Evolutionary conservation across 2,113 vertebrate genomes (phyloP), one percentile per base, ranked within the genome.

Genomic region (Melospiza georgiana): DNA sequence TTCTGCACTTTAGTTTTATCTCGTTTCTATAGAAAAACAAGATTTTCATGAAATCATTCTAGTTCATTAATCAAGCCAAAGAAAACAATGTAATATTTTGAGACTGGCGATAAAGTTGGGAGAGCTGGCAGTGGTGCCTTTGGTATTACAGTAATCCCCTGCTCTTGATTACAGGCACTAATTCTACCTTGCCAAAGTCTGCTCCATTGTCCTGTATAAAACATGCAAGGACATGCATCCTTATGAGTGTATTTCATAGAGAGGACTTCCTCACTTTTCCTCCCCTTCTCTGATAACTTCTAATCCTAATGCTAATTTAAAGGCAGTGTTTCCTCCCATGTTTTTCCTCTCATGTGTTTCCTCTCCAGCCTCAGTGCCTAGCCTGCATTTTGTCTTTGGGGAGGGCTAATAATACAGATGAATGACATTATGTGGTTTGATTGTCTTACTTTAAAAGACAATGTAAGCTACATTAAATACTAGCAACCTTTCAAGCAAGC

Each of bases 361-460:
- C 62, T 89, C 48, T 57, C 66, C 79, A 94, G 52, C 48, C 52
- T 65, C 78, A 7, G 27, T 17, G 49, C 80, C 71, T 80, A 63
- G 76, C 48, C 58, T 51, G 41, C 61, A 46, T 65, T 86, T 94
- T 84, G 46, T 93, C 95, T 93, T 91, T 75, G n/a, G 88, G 58
- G 73, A 82, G 76, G 72, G 48, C 65, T 89, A 57, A 89, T 90
- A 76, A 57, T 46, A 30, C 55, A 61, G 73, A 71, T 87, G 37
- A 94, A 93, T 86, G 84, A 71, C 59, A 55, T 95, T 75, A 55
- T 72, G 49, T 41, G 84, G 84, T 94, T 94, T 84, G 83, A 87
- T 92, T 93, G 73, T 49, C 79, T 84, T 85, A 73, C 89, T 94
- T 87, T 84, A 92, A 78, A 92, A 78, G 78, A 83, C 75, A 90